phyloP scores from a whole-genome alignment of 1,140 invertebrate genomes.

The Lutraria rhynchaena region DNA sequence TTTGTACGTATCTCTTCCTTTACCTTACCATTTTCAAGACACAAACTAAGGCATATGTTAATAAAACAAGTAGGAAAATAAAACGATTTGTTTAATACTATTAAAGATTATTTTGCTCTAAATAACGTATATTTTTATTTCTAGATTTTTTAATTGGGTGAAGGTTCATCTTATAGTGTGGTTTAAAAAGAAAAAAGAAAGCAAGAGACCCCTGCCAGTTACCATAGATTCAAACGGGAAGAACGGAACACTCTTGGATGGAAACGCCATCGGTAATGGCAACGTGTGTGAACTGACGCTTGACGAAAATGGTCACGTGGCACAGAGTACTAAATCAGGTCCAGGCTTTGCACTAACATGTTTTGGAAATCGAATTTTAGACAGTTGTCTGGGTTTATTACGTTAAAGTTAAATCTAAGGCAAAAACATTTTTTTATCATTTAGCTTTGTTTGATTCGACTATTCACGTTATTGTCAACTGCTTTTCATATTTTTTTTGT shows the following conservation, averaged over 20 bases:
- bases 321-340: conserved; percentile 62
- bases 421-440: too few species aligned
- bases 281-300: conserved; percentile 57
- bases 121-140: conserved; percentile 18
- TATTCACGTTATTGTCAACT: too few species aligned
- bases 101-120: too few species aligned
- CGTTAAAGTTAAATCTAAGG: too few species aligned
- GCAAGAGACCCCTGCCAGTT: conserved; percentile 55
- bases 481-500: too few species aligned
- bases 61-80: too few species aligned
- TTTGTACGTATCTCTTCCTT: too few species aligned
- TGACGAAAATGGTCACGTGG: conserved; percentile 55
- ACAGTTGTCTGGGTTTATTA: too few species aligned
- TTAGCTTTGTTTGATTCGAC: too few species aligned
- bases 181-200: conserved; percentile 63
- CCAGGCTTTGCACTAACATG: conserved; percentile 19
- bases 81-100: too few species aligned
- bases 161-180: conserved; percentile 77
- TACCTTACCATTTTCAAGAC: too few species aligned
- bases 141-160: conserved; percentile 89
- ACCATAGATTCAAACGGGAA: conserved; percentile 72
- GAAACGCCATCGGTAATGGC: conserved; percentile 71
- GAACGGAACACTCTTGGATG: conserved; percentile 62
- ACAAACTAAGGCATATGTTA: too few species aligned
- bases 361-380: not conserved